Base-by-base conservation (phyloP, 1,140 invertebrate genomes). In the Anoplophora glabripennis region DNA sequence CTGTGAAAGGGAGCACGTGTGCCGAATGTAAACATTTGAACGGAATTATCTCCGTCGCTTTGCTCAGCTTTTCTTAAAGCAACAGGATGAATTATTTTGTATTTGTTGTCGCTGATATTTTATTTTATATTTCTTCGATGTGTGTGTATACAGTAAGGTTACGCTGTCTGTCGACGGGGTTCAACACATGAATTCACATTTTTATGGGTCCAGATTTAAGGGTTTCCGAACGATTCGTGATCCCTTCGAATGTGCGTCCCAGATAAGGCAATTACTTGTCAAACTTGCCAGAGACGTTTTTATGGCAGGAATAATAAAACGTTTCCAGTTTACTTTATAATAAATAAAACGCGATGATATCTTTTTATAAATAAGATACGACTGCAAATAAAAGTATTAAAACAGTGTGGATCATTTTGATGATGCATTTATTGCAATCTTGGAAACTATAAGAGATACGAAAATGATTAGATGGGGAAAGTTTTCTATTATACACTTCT, bases 61-160 rank as follows among this genome's bases (percentile, higher is more conserved):
- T 61, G 15, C 53, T 61, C 59, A 61, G 59, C 59, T 61, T 61
- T 59, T 17, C 56, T 59, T 59, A 40, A 53, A 45, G 42, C 56
- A 61, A 56, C 14, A 60, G 44, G 11, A 18, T 46, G 7, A 46
- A 11, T 46, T 46, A 46, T 14, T 10, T 46, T 18, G 11, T 46
- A 46, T 53, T 59, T 53, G 40, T 59, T 48, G 47, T 59, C 53
- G 57, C 47, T 59, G 49, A 59, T 59, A 53, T 33, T 45, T 42
- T 14, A 52, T 47, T 42, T 15, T 42, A 42, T 42, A 42, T 42
- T 17, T 42, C 21, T 37, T 36, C 44, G 38, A 46, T 56, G 44
- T 54, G 40, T 45, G 40, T 54, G 40, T 45, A 28, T 57, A 46
- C 48, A 46, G 40, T 57, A 47, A 41, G 41, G 33, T 57, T 38